These are phyloP conservation scores for Pteromalus puparum DNA, from an alignment of 1,140 invertebrate genomes.

Conservation along the genomic window DNA sequence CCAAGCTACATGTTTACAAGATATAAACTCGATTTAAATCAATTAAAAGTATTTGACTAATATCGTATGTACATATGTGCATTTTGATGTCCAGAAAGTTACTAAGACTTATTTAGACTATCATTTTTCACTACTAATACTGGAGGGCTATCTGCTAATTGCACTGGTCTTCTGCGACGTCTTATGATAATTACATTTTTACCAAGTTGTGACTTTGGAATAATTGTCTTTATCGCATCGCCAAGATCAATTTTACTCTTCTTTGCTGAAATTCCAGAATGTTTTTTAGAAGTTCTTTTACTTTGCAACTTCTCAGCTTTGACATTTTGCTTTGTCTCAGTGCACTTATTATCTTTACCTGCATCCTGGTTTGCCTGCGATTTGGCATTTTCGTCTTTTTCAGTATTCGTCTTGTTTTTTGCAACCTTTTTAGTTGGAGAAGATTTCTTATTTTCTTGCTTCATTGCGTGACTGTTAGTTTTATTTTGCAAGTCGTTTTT, in stretches of 20 bases:
- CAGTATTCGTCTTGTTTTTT: neutral
- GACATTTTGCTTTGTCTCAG: neutral
- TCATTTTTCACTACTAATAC: conserved; percentile 3
- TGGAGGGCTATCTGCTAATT: conserved; percentile 50
- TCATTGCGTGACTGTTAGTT: neutral
- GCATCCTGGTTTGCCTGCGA: neutral
- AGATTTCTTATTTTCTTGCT: too few species aligned
- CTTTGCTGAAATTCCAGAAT: neutral
- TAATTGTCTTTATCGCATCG: conserved; percentile 15
- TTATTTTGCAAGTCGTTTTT: too few species aligned
- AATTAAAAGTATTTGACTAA: neutral
- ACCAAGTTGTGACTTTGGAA: conserved; percentile 9
- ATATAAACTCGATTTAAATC: neutral
- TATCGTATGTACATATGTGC: conserved; percentile 34
- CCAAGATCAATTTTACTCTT: neutral
- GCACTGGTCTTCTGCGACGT: conserved; percentile 44
- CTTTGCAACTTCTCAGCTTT: neutral
- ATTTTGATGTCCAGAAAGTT: neutral
- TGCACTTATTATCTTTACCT: neutral
- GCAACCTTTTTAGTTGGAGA: neutral
- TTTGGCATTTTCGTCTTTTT: neutral
- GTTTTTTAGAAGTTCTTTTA: neutral
- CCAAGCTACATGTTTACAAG: neutral
- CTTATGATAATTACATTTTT: conserved; percentile 39
- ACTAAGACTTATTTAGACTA: neutral